Conservation (phyloP, 2,888 invertebrate genomes). For the Lydus trimaculatus region DNA sequence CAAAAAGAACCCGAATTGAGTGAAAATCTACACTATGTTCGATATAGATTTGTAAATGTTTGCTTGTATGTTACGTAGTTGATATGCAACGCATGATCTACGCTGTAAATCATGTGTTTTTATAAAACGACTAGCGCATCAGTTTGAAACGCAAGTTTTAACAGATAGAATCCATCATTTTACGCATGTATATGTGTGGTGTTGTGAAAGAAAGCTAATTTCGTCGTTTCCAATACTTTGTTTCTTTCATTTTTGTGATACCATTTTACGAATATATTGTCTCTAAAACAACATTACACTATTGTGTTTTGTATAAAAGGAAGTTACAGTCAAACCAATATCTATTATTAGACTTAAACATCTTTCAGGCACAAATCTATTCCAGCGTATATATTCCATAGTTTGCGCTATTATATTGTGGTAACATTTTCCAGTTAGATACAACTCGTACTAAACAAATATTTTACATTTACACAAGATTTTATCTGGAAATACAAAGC, state of each 20-base stretch:
- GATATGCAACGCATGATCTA: background rate
- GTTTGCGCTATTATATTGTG: background rate
- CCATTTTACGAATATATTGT: background rate
- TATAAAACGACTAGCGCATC: conserved; percentile 1
- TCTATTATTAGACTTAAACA: background rate
- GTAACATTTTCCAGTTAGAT: no score
- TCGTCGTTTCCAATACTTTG: background rate
- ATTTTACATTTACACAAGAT: background rate
- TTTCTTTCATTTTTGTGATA: background rate
- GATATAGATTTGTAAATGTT: background rate
- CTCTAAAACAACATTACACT: background rate
- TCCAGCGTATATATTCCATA: background rate
- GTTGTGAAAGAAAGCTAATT: conserved; percentile 2
- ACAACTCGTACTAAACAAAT: background rate
- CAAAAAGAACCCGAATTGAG: background rate
- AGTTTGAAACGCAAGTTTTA: background rate
- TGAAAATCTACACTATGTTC: background rate
- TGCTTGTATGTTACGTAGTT: background rate
- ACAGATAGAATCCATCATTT: conserved; percentile 4
- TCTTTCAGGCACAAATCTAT: conserved; percentile 1
- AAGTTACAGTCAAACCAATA: background rate
- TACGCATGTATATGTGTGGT: background rate
- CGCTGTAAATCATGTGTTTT: background rate
- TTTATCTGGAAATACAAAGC: no score
- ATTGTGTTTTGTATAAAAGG: background rate